Conservation (phyloP, 2,888 invertebrate genomes). For the Empis stercorea region DNA sequence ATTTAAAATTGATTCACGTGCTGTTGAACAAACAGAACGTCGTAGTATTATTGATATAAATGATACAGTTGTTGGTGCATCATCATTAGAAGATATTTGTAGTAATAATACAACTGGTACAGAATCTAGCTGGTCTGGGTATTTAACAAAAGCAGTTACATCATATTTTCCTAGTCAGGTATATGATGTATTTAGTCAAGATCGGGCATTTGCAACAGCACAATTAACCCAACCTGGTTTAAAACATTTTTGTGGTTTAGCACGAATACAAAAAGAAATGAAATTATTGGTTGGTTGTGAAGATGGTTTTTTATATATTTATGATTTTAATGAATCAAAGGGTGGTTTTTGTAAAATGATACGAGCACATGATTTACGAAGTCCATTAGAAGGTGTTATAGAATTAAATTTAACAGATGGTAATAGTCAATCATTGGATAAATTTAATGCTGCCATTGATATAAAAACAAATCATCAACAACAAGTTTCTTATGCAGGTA, state of each 20-base stretch:
- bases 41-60: slow-evolving; percentile 8
- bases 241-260: slow-evolving; percentile 30
- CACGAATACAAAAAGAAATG: slow-evolving; percentile 29
- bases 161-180: slow-evolving; percentile 33
- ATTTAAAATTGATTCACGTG: slow-evolving; percentile 30
- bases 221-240: slow-evolving; percentile 30
- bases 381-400: slow-evolving; percentile 30
- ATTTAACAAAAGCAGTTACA: slow-evolving; percentile 32
- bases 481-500: slow-evolving; percentile 63
- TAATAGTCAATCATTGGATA: slow-evolving; percentile 5
- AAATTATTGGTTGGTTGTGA: slow-evolving; percentile 32
- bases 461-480: no score
- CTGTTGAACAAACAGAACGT: slow-evolving; percentile 28
- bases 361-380: slow-evolving; percentile 32
- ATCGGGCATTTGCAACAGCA: slow-evolving; percentile 35
- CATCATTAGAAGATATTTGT: slow-evolving; percentile 12
- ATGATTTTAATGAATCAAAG: slow-evolving; percentile 29
- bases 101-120: background rate
- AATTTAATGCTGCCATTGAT: background rate
- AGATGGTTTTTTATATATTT: slow-evolving; percentile 35
- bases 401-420: slow-evolving; percentile 16
- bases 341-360: slow-evolving; percentile 32
- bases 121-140: slow-evolving; percentile 25
- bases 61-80: slow-evolving; percentile 7
- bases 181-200: slow-evolving; percentile 33